phyloP scores from a whole-genome alignment of 2,113 vertebrate genomes.

The Columbina picui region DNA sequence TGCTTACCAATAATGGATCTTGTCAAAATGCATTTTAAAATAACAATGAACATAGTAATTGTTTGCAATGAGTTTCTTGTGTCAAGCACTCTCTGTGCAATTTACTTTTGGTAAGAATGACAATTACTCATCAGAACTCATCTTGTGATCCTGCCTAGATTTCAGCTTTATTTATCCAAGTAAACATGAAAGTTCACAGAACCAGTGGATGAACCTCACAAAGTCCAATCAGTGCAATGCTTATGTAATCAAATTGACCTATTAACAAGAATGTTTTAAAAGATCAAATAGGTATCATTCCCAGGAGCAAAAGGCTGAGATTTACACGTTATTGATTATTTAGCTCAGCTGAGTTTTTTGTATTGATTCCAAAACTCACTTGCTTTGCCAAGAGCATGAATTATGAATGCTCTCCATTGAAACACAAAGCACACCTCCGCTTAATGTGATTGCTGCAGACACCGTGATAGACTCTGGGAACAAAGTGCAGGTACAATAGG shows the following conservation, averaged over 20 bases:
- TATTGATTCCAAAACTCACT: background rate
- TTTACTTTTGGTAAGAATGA: background rate
- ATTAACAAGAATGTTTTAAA: background rate
- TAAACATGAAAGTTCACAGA: background rate
- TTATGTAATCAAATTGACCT: background rate
- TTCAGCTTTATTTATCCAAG: background rate
- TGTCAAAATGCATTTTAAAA: slow-evolving; percentile 41
- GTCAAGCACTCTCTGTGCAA: background rate
- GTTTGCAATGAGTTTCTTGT: background rate
- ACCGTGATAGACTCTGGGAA: background rate
- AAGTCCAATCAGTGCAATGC: background rate
- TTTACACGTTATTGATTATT: background rate
- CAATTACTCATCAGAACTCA: background rate
- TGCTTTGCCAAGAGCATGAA: background rate
- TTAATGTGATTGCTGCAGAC: background rate
- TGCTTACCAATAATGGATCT: slow-evolving; percentile 30
- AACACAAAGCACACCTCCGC: background rate
- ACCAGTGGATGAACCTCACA: background rate
- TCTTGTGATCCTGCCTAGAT: background rate
- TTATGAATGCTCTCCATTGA: background rate
- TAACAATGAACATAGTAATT: slow-evolving; percentile 20
- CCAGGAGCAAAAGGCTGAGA: background rate
- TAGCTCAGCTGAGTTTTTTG: background rate
- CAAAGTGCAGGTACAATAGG: background rate
- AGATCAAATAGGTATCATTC: background rate